Base-by-base conservation (phyloP, 2,888 invertebrate genomes). In the Oxycera nigricornis region DNA sequence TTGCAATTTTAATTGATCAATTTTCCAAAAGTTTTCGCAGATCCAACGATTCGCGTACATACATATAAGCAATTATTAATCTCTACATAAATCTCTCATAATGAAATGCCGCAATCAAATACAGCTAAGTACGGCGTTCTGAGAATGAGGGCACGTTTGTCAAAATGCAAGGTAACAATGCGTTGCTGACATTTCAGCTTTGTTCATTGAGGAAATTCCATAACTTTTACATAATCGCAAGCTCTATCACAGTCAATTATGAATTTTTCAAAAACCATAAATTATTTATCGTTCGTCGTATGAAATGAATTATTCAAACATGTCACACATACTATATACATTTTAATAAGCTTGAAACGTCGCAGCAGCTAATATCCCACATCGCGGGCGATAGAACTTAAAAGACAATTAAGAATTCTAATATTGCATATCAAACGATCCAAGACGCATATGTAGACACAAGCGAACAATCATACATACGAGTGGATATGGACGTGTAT, bases 161-260 rank as follows among this genome's bases (percentile, higher is more conserved):
- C 46, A 46, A 46, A 46, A 46, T 7, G 46, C 46, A 46, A 46
- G 46, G 46, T 14, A n/a, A 46, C 6, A 46, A 46, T 46, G 2
- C 11, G 17, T 46, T 17, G 46, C 11, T 46, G 17, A 14, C 46
- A 46, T 35, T 14, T 46, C 17, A 46, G 11, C 46, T 17, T 46
- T 17, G 6, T n/a, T 2, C 46, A 46, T 46, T 7, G 46, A 46
- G 46, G 46, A 46, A 46, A 46, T 46, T 46, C n/a, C 46, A 7
- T 2, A 46, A 46, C 3, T 46, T 46, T 46, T 46, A 17, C 46
- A 46, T 46, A 46, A 46, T 17, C n/a, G n/a, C 17, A 46, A 46
- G 14, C 46, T 55, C 55, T n/a, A 65, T 65, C 65, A 65, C 39
- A 65, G n/a, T 39, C 41, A 65, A 65, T 65, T 65, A 65, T 41